A percentile compares a stretch with the other conserved stretches of the same genome.
phyloP scores from a whole-genome alignment of 1,140 invertebrate genomes.

The Diachasmimorpha longicaudata region DNA sequence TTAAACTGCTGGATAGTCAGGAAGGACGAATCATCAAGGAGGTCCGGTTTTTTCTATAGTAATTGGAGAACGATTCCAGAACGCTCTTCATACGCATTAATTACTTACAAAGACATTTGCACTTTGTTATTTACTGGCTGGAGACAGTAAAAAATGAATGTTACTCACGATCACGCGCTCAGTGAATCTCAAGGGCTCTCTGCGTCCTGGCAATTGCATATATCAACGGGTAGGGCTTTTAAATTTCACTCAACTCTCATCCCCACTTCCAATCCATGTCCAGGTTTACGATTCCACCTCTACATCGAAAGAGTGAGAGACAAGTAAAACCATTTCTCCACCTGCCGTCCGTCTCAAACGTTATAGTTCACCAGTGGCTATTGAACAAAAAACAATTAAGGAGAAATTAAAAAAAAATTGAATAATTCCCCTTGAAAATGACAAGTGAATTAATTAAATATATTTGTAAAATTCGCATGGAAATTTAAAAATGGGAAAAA shows the following conservation, averaged over 20 bases:
- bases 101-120: too few species aligned
- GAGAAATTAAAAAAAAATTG: neutral
- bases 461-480: neutral
- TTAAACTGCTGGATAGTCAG: too few species aligned
- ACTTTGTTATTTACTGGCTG: too few species aligned
- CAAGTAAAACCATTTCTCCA: slow-evolving; percentile 49
- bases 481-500: neutral
- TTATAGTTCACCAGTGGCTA: slow-evolving; percentile 13
- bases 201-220: neutral
- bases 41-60: too few species aligned
- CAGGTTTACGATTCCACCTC: neutral
- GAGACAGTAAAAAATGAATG: neutral
- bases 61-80: too few species aligned
- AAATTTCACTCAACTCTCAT: slow-evolving; percentile 27
- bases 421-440: neutral
- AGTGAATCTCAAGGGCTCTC: neutral
- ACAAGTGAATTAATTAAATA: neutral
- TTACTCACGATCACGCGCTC: neutral
- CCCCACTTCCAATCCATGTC: neutral
- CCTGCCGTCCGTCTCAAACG: slow-evolving; percentile 26
- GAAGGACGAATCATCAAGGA: too few species aligned
- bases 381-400: neutral
- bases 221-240: neutral
- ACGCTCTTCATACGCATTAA: too few species aligned
- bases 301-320: slow-evolving; percentile 13